A percentile compares a stretch with the other conserved stretches of the same genome.
phyloP scores from a whole-genome alignment of 2,113 vertebrate genomes.

The Arizona elegans region DNA sequence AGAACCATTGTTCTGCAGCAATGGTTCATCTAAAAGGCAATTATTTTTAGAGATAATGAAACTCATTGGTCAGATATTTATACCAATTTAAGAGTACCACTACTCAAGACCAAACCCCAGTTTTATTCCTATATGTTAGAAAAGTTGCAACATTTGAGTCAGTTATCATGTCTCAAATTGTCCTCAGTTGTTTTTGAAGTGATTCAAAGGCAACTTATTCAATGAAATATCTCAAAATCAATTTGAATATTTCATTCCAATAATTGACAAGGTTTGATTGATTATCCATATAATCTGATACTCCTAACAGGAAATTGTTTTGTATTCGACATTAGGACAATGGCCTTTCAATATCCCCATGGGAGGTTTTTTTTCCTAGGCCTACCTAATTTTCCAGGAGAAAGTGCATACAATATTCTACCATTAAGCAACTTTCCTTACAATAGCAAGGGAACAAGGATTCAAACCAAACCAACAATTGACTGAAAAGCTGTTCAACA shows the following conservation, averaged over 20 bases:
- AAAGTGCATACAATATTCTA: not conserved
- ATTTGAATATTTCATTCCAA: not conserved
- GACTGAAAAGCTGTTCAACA: not conserved
- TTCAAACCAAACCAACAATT: not conserved
- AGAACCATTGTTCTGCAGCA: not conserved
- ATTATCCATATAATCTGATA: not conserved
- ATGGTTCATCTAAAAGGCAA: not conserved
- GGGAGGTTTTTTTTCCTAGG: not conserved
- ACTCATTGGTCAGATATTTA: not conserved
- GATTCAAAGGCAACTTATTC: not conserved
- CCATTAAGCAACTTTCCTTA: not conserved
- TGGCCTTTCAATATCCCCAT: not conserved
- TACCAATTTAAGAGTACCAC: not conserved
- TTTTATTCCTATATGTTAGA: not conserved
- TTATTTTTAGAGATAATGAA: not conserved
- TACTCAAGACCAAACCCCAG: not conserved
- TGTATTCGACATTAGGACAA: not conserved
- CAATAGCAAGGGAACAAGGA: not conserved
- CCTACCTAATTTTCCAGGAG: not conserved
- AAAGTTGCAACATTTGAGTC: not conserved
- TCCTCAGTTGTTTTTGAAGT: not conserved
- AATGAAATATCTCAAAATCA: not conserved
- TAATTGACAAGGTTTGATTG: not conserved
- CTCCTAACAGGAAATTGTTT: not conserved
- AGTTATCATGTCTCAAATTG: not conserved